These are phyloP conservation scores for Rhamphomyia laevipes DNA, from an alignment of 2,888 invertebrate genomes.

Conservation along the genomic window DNA sequence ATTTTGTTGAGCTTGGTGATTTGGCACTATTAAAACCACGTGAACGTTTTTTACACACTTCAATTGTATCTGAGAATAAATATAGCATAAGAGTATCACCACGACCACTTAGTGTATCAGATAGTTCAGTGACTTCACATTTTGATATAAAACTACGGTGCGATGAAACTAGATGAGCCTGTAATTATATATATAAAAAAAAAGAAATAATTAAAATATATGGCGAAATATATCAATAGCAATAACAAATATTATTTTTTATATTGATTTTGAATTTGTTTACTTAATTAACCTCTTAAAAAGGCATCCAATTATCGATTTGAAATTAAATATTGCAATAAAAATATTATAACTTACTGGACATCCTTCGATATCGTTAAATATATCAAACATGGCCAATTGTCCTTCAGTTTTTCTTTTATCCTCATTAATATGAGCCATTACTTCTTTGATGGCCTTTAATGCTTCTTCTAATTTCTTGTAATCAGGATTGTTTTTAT, in stretches of 20 bases:
- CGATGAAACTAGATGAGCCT: slow-evolving; percentile 86
- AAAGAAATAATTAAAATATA: slow-evolving; percentile 1
- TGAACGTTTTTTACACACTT: slow-evolving; percentile 79
- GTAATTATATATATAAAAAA: slow-evolving; percentile 12
- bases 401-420: slow-evolving; percentile 93
- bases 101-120: slow-evolving; percentile 71
- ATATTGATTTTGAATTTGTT: not conserved
- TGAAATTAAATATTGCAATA: not conserved
- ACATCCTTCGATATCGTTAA: slow-evolving; percentile 96
- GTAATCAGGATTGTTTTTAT: slow-evolving; percentile 79
- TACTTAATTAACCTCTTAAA: too few species aligned
- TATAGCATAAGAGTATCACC: slow-evolving; percentile 82
- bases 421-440: slow-evolving; percentile 96
- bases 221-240: not conserved
- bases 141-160: slow-evolving; percentile 80
- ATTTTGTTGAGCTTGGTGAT: slow-evolving; percentile 64
- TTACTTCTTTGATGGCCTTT: slow-evolving; percentile 80
- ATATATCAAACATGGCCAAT: slow-evolving; percentile 91
- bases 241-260: not conserved
- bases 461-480: slow-evolving; percentile 72
- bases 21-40: slow-evolving; percentile 60
- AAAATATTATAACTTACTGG: slow-evolving; percentile 50
- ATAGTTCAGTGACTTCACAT: slow-evolving; percentile 79
- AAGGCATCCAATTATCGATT: too few species aligned
- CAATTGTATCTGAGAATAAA: slow-evolving; percentile 88